phyloP scores from a whole-genome alignment of 2,797 vertebrate species.

The Nasua narica region DNA sequence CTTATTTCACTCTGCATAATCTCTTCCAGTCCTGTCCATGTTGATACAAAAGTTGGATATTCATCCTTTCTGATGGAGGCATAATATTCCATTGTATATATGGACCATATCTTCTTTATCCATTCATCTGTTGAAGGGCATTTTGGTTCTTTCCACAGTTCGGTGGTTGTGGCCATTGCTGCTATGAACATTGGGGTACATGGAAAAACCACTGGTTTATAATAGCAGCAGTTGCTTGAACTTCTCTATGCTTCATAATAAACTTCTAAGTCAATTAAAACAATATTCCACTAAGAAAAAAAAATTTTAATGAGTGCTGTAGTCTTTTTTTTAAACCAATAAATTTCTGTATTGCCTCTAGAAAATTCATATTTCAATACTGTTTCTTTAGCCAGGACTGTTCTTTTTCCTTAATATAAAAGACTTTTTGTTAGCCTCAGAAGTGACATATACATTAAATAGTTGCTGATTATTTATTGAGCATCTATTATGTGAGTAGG shows the following conservation, averaged over 20 bases:
- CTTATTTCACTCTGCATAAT: no score
- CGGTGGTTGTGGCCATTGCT: no score
- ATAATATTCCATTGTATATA: no score
- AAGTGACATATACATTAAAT: not conserved
- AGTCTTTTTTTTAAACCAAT: not conserved
- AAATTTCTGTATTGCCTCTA: not conserved
- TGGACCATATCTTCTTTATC: no score
- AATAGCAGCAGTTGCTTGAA: not conserved
- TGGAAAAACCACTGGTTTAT: not conserved
- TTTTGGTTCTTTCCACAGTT: no score
- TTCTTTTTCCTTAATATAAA: not conserved
- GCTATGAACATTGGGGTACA: no score
- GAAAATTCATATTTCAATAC: conserved; percentile 16
- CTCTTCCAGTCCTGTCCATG: no score
- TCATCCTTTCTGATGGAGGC: no score
- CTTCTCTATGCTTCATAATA: conserved; percentile 2
- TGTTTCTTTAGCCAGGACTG: not conserved
- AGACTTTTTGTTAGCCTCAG: not conserved
- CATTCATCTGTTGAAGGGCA: no score
- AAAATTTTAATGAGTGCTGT: not conserved
- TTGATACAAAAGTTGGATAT: no score
- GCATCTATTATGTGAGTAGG: not conserved
- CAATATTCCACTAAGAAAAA: conserved; percentile 8
- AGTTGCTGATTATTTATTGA: conserved; percentile 27
- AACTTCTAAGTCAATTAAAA: conserved; percentile 20